Base-by-base conservation (phyloP, 1,140 invertebrate genomes). In the Achatina immaculata region DNA sequence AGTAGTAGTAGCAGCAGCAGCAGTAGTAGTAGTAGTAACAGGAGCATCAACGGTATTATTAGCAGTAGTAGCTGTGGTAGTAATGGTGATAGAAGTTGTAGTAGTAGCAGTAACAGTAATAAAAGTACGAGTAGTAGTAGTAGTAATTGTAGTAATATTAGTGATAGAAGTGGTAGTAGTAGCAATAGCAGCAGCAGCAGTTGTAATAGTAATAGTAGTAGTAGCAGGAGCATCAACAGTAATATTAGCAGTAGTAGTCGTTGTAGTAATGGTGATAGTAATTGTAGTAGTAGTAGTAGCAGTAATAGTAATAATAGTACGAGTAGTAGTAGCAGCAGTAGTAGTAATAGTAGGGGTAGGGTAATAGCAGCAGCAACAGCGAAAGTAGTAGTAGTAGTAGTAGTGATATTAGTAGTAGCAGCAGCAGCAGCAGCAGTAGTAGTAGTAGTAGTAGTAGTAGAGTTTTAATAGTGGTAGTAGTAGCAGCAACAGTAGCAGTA, bases 21-120 rank as follows among this genome's bases (percentile, higher is more conserved):
- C 34, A 66, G n/a, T 66, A 66, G 62, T 66, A 66, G n/a, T n/a
- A 66, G 62, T n/a, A 66, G 62, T n/a, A 66, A 36, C 11, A 66
- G 62, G 6, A 66, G 62, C n/a, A 66, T n/a, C 45, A 48, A 19
- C 45, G 45, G 45, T 19, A 48, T 48, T 19, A 48, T 48, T 19
- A 48, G 45, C 45, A 48, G 45, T 19, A 48, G 45, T 48, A 48
- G 45, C 19, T 11, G 45, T 48, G 19, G 45, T 48, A 48, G 45
- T 48, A 48, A 19, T 48, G 19, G 45, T 48, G 19, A 19, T 48
- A 48, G 45, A 11, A 48, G 45, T 48, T 11, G 45, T 48, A 48
- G 45, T 48, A 48, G 45, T 48, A 48, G 45, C 19, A 48, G 45
- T 48, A 48, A 19, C 19, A 48, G 45, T 48, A 48, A 19, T 48